Evolutionary conservation across 2,797 vertebrate genomes (phyloP).

Genomic region (Coilia nasus): DNA sequence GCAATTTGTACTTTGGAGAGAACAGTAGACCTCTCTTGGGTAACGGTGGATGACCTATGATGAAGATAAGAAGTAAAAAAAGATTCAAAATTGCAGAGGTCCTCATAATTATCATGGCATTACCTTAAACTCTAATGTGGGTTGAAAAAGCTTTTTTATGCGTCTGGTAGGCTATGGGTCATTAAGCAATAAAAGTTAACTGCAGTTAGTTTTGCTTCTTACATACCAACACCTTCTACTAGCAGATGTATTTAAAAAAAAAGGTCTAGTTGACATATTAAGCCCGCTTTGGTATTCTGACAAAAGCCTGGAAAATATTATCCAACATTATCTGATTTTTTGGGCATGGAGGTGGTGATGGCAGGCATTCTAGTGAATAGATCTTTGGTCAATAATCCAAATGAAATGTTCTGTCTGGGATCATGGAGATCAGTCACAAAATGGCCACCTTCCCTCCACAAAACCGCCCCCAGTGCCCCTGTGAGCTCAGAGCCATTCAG

Average conservation of each 20-base stretch:
- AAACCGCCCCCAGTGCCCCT: slow-evolving; percentile 41
- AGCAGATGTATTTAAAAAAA: neutral
- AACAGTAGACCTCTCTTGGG: slow-evolving; percentile 71
- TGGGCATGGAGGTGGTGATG: slow-evolving; percentile 19
- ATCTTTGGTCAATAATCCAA: slow-evolving; percentile 59
- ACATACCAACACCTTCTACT: neutral
- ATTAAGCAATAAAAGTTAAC: neutral
- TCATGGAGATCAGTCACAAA: slow-evolving; percentile 55
- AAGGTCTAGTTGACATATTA: neutral
- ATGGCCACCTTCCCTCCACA: slow-evolving; percentile 55
- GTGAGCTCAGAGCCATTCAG: slow-evolving; percentile 57
- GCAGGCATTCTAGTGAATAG: slow-evolving; percentile 31
- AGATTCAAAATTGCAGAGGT: slow-evolving; percentile 2
- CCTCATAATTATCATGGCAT: neutral
- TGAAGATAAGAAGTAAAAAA: slow-evolving; percentile 59
- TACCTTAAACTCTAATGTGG: neutral
- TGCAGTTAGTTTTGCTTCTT: neutral
- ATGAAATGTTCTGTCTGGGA: slow-evolving; percentile 35
- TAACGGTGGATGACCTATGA: slow-evolving; percentile 66
- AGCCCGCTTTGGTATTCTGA: neutral
- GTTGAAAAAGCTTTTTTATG: neutral
- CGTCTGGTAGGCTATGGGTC: neutral
- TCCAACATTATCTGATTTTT: neutral
- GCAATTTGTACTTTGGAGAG: slow-evolving; percentile 79
- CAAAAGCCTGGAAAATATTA: neutral